phyloP scores from a whole-genome alignment of 1,140 invertebrate genomes.

The Sitodiplosis mosellana region DNA sequence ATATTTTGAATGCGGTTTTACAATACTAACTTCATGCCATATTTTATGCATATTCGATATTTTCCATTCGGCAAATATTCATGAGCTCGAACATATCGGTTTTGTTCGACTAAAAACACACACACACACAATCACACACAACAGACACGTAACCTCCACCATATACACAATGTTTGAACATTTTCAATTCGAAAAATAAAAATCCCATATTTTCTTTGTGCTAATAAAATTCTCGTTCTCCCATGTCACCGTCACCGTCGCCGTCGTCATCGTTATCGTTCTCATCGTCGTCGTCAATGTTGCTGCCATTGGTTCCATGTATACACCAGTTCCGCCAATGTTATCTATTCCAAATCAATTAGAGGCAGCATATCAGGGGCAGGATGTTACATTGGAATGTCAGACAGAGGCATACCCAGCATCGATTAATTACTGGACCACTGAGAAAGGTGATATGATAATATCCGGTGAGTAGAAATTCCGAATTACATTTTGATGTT shows the following conservation, averaged over 20 bases:
- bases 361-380: constrained; percentile 61
- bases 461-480: constrained; percentile 48
- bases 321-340: constrained; percentile 67
- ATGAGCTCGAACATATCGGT: background rate
- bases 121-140: constrained; percentile 2
- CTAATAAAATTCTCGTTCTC: background rate
- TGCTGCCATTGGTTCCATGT: constrained; percentile 9
- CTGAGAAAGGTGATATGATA: constrained; percentile 69
- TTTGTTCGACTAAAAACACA: constrained; percentile 2
- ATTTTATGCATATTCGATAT: too few species aligned
- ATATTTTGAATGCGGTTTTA: too few species aligned
- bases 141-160: constrained; percentile 5
- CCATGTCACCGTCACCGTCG: too few species aligned
- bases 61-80: too few species aligned
- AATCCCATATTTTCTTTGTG: constrained; percentile 1
- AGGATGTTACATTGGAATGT: constrained; percentile 66
- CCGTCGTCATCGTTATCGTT: too few species aligned
- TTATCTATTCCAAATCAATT: constrained; percentile 70
- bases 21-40: too few species aligned
- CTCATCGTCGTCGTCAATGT: constrained; percentile 15
- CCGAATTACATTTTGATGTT: too few species aligned
- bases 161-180: constrained; percentile 8
- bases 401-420: constrained; percentile 75
- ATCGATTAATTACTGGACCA: constrained; percentile 79
- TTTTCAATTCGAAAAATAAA: constrained; percentile 13